Evolutionary conservation across 2,113 vertebrate species (phyloP).

Genomic region (Scartelaos histophorus): DNA sequence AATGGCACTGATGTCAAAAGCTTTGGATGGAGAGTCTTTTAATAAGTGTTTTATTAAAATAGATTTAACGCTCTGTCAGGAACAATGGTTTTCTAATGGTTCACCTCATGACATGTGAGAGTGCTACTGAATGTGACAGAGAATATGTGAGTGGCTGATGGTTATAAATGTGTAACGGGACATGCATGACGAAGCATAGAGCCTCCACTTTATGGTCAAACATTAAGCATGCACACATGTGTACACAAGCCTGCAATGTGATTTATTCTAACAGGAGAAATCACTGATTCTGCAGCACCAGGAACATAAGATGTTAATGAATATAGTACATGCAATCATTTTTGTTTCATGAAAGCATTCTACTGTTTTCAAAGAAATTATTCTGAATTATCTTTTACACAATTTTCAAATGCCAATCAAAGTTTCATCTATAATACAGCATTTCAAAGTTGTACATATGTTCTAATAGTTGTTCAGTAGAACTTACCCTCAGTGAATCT

Average conservation of each 20-base stretch:
- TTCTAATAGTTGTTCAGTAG: not conserved
- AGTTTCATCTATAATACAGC: no score
- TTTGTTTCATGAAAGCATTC: not conserved
- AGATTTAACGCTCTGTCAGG: not conserved
- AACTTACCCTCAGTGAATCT: conserved; percentile 63
- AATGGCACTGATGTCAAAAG: not conserved
- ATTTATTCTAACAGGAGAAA: conserved; percentile 11
- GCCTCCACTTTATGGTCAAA: conserved; percentile 35
- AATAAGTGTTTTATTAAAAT: not conserved
- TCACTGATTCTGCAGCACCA: not conserved
- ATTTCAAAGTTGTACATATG: not conserved
- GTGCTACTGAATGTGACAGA: conserved; percentile 23
- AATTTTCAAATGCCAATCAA: not conserved
- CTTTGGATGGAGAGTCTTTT: not conserved
- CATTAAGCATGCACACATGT: conserved; percentile 49
- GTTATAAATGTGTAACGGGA: conserved; percentile 55
- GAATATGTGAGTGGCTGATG: conserved; percentile 38
- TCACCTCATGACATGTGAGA: conserved; percentile 3
- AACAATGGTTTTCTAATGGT: not conserved
- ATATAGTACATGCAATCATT: not conserved
- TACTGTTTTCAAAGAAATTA: not conserved
- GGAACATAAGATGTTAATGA: not conserved
- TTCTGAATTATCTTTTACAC: not conserved
- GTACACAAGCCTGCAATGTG: not conserved
- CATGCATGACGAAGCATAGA: conserved; percentile 9